Evolutionary conservation across 1,140 invertebrate genomes (phyloP), one percentile per base, ranked within the genome.

Genomic region (Dinothrombium tinctorium): DNA sequence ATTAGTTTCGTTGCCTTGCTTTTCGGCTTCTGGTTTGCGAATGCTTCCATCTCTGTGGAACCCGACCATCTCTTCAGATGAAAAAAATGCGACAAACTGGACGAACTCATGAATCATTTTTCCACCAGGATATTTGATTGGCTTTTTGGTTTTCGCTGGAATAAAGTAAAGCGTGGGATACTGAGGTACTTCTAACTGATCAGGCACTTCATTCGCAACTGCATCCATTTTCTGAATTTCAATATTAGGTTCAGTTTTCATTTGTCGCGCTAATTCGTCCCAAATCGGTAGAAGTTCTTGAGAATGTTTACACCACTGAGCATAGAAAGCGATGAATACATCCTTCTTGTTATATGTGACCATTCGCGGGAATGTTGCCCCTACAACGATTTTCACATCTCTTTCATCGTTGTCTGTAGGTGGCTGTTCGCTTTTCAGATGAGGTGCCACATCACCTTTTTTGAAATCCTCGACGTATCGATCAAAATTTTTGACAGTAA

Each of bases 251-350:
- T 60, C 52, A 37, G 52, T 50, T 17, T 23, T 19, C 33, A 47
- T 37, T 40, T 57, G 50, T 41, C 59, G 59, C 12, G 56, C 58
- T 7, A 63, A 31, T 45, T 61, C 59, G 22, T 57, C 58, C 48
- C 53, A 62, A n/a, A 52, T 51, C 17, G 55, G 54, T 37, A 60
- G 57, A 37, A 62, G 51, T 32, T 58, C 51, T 47, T 65, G 62
- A 47, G 63, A 66, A 46, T 66, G 63, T 15, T 61, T 63, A 48
- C 62, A 67, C 58, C 58, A 61, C 4, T 64, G 65, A 33, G 65
- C 65, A 50, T 65, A 65, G 43, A 67, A 59, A 40, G 63, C 59
- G 36, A 67, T 53, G 1, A 67, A 47, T 12, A 60, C 49, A 45
- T 59, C 62, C 41, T 61, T 60, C 21, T 53, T 51, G 25, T 54